Conservation (phyloP, 2,797 vertebrate genomes). For the Mus spretus region DNA sequence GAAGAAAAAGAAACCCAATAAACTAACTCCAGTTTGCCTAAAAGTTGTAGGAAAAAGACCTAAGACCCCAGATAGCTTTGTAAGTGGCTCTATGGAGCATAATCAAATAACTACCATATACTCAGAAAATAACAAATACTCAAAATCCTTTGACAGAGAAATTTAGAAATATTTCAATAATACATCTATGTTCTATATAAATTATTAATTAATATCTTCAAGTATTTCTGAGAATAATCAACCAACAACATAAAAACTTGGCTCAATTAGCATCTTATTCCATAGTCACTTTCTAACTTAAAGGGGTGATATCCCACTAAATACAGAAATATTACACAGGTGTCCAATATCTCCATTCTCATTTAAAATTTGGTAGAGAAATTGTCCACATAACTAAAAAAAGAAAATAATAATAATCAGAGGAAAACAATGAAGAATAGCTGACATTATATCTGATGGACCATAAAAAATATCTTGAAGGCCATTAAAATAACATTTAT, state of each 20-base stretch:
- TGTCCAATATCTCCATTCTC: not conserved
- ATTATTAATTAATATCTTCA: not conserved
- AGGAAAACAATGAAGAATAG: not conserved
- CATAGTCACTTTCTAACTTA: not conserved
- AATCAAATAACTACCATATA: not conserved
- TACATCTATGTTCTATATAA: not conserved
- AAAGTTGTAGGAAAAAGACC: accelerated
- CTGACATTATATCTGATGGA: not conserved
- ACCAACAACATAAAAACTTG: not conserved
- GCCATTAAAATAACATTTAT: constrained; percentile 7
- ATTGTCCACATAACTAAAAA: not conserved
- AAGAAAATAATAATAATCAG: constrained; percentile 9
- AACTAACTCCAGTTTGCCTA: not conserved
- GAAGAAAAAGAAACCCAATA: not conserved
- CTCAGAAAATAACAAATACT: not conserved
- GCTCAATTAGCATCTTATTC: not conserved
- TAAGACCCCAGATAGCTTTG: not conserved
- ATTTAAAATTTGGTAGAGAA: not conserved
- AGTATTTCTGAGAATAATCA: not conserved
- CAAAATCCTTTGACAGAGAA: not conserved
- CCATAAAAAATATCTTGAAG: constrained; percentile 50
- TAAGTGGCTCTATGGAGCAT: not conserved
- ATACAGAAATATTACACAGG: not conserved
- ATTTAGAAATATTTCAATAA: not conserved
- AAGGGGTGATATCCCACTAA: not conserved